Evolutionary conservation across 1,140 invertebrate species (phyloP).

Genomic region (Drosophila ironensis): DNA sequence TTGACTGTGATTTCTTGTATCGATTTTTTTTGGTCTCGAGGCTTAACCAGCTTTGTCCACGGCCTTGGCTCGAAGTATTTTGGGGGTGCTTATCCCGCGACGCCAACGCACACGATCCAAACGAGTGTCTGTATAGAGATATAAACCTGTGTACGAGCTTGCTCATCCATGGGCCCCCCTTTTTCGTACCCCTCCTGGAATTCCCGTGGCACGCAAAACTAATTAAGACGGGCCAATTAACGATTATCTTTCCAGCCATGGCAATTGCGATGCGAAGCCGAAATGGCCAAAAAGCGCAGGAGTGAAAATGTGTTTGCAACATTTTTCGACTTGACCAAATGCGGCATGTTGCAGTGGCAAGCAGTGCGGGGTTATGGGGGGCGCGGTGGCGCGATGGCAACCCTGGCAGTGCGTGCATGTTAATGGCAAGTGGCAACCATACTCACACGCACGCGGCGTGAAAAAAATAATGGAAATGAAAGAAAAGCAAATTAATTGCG

Average conservation of each 20-base stretch:
- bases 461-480: slow-evolving; percentile 36
- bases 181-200: slow-evolving; percentile 5
- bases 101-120: slow-evolving; percentile 24
- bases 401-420: slow-evolving; percentile 33
- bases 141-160: too few relatives aligned
- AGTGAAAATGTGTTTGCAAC: slow-evolving; percentile 64
- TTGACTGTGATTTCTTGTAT: not conserved
- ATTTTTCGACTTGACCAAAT: slow-evolving; percentile 45
- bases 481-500: slow-evolving; percentile 64
- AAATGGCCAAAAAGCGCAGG: slow-evolving; percentile 35
- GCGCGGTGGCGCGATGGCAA: too few relatives aligned
- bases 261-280: slow-evolving; percentile 30
- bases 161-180: slow-evolving; percentile 3
- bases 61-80: slow-evolving; percentile 8
- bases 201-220: slow-evolving; percentile 26
- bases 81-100: slow-evolving; percentile 1
- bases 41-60: slow-evolving; percentile 3
- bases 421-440: slow-evolving; percentile 41
- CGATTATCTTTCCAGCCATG: slow-evolving; percentile 22
- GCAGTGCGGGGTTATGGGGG: not conserved
- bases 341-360: slow-evolving; percentile 30
- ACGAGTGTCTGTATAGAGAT: too few relatives aligned
- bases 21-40: too few relatives aligned
- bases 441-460: slow-evolving; percentile 30
- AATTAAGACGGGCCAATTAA: slow-evolving; percentile 47